Percentiles rank a stretch among this genome's conserved stretches.
Evolutionary conservation across 1,140 invertebrate species (phyloP).

Genomic region (Tetramorium simillimum): DNA sequence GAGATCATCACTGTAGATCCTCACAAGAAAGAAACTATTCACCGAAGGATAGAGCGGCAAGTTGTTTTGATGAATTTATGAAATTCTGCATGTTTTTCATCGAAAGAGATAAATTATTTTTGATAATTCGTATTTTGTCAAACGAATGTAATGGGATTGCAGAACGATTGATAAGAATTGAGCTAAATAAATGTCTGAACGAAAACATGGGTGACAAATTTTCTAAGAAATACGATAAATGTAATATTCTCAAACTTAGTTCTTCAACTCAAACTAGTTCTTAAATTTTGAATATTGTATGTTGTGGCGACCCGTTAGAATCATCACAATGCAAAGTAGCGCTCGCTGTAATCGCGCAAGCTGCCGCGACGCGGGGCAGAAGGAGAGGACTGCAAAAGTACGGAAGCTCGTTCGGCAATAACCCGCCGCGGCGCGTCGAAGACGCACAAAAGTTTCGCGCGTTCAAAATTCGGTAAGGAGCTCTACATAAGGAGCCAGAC

Average conservation of each 20-base stretch:
- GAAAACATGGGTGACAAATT: background rate
- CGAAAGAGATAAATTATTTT: background rate
- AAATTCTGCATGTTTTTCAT: constrained; percentile 8
- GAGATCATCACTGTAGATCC: background rate
- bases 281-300: background rate
- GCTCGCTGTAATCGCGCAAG: too few relatives aligned
- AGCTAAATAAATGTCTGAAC: background rate
- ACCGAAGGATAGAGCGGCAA: background rate
- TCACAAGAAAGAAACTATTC: background rate
- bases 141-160: background rate
- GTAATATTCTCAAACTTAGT: background rate
- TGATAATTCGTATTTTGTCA: background rate
- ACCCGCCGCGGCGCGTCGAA: too few relatives aligned
- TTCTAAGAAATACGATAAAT: background rate
- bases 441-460: too few relatives aligned
- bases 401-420: too few relatives aligned
- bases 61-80: background rate
- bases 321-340: too few relatives aligned
- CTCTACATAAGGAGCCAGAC: too few relatives aligned
- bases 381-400: too few relatives aligned
- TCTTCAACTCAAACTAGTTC: background rate
- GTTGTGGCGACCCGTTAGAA: too few relatives aligned
- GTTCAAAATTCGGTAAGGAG: too few relatives aligned
- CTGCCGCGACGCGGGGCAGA: too few relatives aligned
- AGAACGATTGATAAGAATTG: background rate